Evolutionary conservation across 2,888 invertebrate species (phyloP).

Genomic region (Lepidochitona cinerea): DNA sequence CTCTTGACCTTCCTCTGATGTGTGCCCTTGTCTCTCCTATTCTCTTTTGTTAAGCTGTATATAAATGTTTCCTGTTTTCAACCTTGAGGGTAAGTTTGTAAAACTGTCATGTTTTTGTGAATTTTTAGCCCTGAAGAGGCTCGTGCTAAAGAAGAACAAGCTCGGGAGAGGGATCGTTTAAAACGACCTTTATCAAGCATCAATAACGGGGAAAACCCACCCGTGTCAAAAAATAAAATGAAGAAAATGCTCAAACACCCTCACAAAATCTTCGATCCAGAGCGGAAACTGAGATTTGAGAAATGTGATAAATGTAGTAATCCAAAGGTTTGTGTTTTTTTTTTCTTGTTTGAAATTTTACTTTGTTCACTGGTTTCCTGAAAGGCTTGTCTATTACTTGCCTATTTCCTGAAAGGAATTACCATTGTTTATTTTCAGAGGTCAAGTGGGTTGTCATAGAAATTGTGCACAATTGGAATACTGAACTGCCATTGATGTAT

Average conservation of each 20-base stretch:
- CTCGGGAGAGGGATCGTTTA: slow-evolving; percentile 75
- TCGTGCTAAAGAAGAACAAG: slow-evolving; percentile 57
- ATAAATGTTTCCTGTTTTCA: too few species aligned
- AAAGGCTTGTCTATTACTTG: not conserved
- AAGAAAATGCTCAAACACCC: slow-evolving; percentile 87
- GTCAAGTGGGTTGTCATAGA: too few species aligned
- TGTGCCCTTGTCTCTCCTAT: too few species aligned
- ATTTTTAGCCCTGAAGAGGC: slow-evolving; percentile 28
- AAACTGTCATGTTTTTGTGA: too few species aligned
- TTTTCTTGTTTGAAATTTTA: not conserved
- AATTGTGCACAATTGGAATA: too few species aligned
- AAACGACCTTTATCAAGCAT: slow-evolving; percentile 51
- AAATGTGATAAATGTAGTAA: slow-evolving; percentile 55
- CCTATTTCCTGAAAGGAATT: not conserved
- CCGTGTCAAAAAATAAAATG: slow-evolving; percentile 83
- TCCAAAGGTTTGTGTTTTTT: slow-evolving; percentile 44
- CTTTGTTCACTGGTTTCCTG: not conserved
- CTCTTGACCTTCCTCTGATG: too few species aligned
- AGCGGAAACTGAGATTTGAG: slow-evolving; percentile 48
- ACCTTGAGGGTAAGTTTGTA: too few species aligned
- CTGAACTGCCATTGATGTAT: too few species aligned
- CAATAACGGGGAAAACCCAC: slow-evolving; percentile 39
- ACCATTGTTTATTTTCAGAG: too few species aligned
- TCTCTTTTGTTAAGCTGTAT: too few species aligned
- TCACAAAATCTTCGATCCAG: slow-evolving; percentile 73